Evolutionary conservation across 2,888 invertebrate genomes (phyloP), one percentile per base, ranked within the genome.

Genomic region (Cremastinae sp.): DNA sequence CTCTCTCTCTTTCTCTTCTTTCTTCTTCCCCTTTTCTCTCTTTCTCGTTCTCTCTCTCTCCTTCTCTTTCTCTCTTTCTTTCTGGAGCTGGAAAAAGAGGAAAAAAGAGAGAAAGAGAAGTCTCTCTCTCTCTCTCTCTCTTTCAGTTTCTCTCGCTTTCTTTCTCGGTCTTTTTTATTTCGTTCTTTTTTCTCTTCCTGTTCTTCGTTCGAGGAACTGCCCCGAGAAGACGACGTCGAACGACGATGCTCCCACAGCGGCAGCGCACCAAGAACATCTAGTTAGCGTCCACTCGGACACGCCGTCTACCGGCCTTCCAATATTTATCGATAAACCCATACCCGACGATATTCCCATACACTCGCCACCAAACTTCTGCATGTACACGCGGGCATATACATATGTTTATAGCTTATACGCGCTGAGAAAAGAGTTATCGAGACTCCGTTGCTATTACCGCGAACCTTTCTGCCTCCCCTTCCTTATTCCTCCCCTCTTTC

Each of bases 211-310:
- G 71, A 45, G 68, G 61, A 71, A 43, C 68, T 66, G 76, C 68
- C 62, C 59, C 49, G 43, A n/a, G n/a, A 43, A 49, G 61, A 70
- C 34, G 53, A 61, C 43, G 66, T 14, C 43, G 36, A 58, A 66
- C 70, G 74, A 28, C 49, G 28, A 41, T 41, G 49, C 69, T 70
- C 59, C 61, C 73, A 74, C 76, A 66, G 70, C 76, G 70, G 71
- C 71, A 43, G 22, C 45, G 66, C 68, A 51, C 65, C 47, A 65
- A 49, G 76, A 72, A 77, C 76, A 77, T 77, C 76, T 77, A 77
- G 76, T 77, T 77, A 77, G 76, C 76, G 76, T 77, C 74, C 70
- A 43, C 49, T 70, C 74, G 76, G 76, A 77, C 76, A 74, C 73
- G 69, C 73, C 70, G 74, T 77, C 76, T 69, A 65, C 74, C 70